Base-by-base conservation (phyloP, 1,140 invertebrate species). In the Anoplolepis gracilipes region DNA sequence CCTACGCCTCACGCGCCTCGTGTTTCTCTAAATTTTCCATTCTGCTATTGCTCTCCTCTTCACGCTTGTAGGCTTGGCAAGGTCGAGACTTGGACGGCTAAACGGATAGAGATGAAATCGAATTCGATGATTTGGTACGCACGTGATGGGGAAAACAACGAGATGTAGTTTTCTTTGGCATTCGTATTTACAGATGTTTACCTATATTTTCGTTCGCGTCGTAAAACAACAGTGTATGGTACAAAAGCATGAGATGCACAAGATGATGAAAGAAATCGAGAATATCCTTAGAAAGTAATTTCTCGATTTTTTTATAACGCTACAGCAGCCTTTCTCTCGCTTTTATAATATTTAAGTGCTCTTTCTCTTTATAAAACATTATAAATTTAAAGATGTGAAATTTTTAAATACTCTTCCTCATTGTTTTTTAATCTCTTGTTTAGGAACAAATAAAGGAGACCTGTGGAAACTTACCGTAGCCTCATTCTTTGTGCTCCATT, bases 21-120 rank as follows among this genome's bases (percentile, higher is more conserved):
- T 8, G 55, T 8, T 42, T 39, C 30, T 22, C 49, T 28, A 89
- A 87, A 89, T 87, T 89, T 89, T 89, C 85, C 88, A 87, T 88
- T 89, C 46, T 69, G 19, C 42, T 25, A 30, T 79, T 36, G 22
- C n/a, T n/a, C 25, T 77, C 64, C 28, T 39, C 25, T 79, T 79
- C 46, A 6, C 64, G 22, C n/a, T 19, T 53, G 1, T 13, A 6
- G 11, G 19, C n/a, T 25, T 25, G 46, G 16, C 77, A 79, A 79
- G 77, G 77, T 67, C 77, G 49, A 13, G 30, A 39, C 46, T 49
- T 49, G 46, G 22, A 67, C 42, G 7, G 10, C 6, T 25, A 64
- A 25, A 39, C 39, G 59, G 6, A 77, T 22, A 53, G 10, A 70
- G 42, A 78, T 25, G 76, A 70, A 69, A 55, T 69, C 33, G 30